A percentile compares a stretch with the other conserved stretches of the same genome.
Conservation (phyloP, 1,140 invertebrate species). For the Metopolophium dirhodum region DNA sequence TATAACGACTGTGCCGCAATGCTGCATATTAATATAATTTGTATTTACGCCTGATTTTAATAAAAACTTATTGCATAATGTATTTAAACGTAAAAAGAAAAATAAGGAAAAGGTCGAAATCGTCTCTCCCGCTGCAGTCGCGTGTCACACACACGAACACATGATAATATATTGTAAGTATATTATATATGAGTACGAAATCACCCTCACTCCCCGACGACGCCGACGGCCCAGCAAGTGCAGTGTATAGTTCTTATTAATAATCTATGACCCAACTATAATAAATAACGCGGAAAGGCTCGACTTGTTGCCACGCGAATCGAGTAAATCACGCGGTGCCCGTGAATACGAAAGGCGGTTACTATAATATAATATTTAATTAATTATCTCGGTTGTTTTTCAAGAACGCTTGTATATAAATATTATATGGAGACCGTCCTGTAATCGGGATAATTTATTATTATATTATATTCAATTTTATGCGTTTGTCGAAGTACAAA, state of each 20-base stretch:
- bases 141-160: too few species aligned
- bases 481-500: not conserved
- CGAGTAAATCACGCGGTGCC: not conserved
- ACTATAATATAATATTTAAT: not conserved
- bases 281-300: not conserved
- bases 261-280: not conserved
- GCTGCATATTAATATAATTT: too few species aligned
- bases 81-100: too few species aligned
- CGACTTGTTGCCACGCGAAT: not conserved
- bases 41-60: too few species aligned
- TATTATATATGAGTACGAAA: not conserved
- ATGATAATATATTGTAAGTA: too few species aligned
- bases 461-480: not conserved
- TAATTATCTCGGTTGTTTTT: not conserved
- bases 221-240: not conserved
- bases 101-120: too few species aligned
- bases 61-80: too few species aligned
- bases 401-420: too few species aligned
- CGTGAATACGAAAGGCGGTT: not conserved
- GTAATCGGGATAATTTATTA: not conserved
- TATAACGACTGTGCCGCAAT: too few species aligned
- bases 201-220: not conserved
- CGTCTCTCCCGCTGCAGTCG: too few species aligned
- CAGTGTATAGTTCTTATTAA: not conserved
- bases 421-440: not conserved